Base-by-base conservation (phyloP, 2,113 vertebrate genomes). In the Odocoileus hemionus region DNA sequence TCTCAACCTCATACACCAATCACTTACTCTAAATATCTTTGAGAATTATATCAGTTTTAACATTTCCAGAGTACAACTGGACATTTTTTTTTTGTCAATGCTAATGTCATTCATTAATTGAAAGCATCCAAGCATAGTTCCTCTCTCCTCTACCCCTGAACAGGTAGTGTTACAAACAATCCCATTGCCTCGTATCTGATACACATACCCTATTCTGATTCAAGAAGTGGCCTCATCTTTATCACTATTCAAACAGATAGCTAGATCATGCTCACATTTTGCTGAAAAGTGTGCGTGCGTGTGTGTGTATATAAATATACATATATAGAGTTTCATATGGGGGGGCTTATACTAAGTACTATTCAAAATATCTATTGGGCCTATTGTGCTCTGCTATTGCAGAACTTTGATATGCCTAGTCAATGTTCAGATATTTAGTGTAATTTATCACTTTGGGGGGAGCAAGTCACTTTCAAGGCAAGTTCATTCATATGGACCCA, bases 21-120 rank as follows among this genome's bases (percentile, higher is more conserved):
- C 21, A 92, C 57, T 96, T 95, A 93, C 55, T n/a, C 90, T 45
- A 95, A 97, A 94, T 87, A 97, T 57, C 70, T 98, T 76, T 92
- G 54, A 96, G 94, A 78, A 50, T 10, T 78, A 1, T 94, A 70
- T 95, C 64, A 61, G 80, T 80, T 95, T 96, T 95, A 97, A 96
- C 91, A 95, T 95, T 96, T 97, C 70, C 64, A 96, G 91, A 95
- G 61, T 84, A 91, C 50, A 95, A 74, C 0, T 86, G 60, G 82
- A 88, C 84, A 55, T 85, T 61, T 80, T 96, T 84, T 96, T 95
- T 90, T 90, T 9, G 90, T 95, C 89, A 89, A 36, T 70, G 58
- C 28, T 96, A 52, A 97, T 92, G 67, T 67, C 91, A 82, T 85
- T 93, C 94, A 70, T 93, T 90, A 97, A 89, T 0, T 8, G 25